A percentile compares a stretch with the other conserved stretches of the same genome.
Evolutionary conservation across 2,888 invertebrate species (phyloP).

Genomic region (Drosophila paracracens): DNA sequence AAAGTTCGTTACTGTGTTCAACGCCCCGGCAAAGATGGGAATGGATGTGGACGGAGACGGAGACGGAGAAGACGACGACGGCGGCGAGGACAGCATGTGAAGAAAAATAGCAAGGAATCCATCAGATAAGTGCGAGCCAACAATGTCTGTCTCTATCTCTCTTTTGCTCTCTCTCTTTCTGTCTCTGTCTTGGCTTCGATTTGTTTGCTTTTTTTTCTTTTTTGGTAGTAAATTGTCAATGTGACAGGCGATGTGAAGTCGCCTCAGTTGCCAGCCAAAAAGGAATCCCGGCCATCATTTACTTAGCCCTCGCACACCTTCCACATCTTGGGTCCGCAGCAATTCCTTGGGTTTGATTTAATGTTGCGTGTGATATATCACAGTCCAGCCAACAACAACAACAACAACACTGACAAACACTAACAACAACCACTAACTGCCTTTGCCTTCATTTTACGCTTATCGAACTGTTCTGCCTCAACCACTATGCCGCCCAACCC

Average conservation of each 20-base stretch:
- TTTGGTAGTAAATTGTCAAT: slow-evolving; percentile 82
- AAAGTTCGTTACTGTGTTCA: slow-evolving; percentile 71
- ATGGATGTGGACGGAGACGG: background rate
- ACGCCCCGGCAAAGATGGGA: slow-evolving; percentile 44
- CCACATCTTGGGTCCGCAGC: slow-evolving; percentile 44
- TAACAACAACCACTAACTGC: slow-evolving; percentile 36
- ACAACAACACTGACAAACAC: slow-evolving; percentile 1
- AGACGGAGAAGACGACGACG: slow-evolving; percentile 6
- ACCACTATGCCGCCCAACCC: slow-evolving; percentile 12
- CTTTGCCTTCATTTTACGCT: slow-evolving; percentile 73
- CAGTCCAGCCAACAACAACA: slow-evolving; percentile 52
- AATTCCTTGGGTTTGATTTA: slow-evolving; percentile 78
- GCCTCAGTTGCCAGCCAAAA: slow-evolving; percentile 47
- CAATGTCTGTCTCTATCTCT: slow-evolving; percentile 36
- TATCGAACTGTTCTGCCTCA: slow-evolving; percentile 58
- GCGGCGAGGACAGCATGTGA: slow-evolving; percentile 60
- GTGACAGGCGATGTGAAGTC: slow-evolving; percentile 72
- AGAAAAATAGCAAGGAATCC: slow-evolving; percentile 74
- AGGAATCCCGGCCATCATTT: slow-evolving; percentile 63
- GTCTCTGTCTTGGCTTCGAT: slow-evolving; percentile 30
- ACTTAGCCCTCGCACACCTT: slow-evolving; percentile 51
- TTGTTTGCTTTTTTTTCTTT: slow-evolving; percentile 4
- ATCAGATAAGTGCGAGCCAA: slow-evolving; percentile 75
- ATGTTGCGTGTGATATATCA: slow-evolving; percentile 83
- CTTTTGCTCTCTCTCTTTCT: background rate